Evolutionary conservation across 2,113 vertebrate species (phyloP).

Genomic region (Melozone crissalis): DNA sequence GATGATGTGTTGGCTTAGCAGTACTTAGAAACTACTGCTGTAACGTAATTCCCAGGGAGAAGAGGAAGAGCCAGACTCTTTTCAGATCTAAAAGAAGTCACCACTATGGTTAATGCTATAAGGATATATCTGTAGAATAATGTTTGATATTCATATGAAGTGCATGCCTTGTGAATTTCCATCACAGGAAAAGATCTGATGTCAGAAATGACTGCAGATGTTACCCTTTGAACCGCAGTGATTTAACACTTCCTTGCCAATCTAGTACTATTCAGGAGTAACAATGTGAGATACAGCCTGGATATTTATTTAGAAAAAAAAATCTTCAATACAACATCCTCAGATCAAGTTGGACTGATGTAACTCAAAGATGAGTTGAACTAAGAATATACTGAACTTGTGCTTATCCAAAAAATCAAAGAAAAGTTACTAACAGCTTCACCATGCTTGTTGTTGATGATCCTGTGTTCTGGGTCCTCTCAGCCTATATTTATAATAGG

Average conservation of each 20-base stretch:
- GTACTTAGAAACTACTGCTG: background rate
- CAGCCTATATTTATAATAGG: background rate
- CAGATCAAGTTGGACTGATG: background rate
- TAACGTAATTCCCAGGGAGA: background rate
- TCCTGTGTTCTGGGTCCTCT: background rate
- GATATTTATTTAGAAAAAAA: background rate
- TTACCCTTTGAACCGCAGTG: background rate
- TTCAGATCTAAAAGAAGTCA: background rate
- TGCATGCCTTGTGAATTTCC: background rate
- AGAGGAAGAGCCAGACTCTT: background rate
- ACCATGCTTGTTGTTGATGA: background rate
- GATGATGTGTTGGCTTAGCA: background rate
- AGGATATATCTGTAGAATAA: background rate
- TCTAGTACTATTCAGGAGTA: background rate
- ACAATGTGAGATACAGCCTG: background rate
- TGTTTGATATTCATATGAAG: background rate
- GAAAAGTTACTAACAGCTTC: background rate
- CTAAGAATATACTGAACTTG: background rate
- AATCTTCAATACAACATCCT: background rate
- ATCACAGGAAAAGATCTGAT: slow-evolving; percentile 10
- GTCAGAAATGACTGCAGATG: background rate
- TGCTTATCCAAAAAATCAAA: background rate
- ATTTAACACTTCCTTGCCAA: slow-evolving; percentile 23
- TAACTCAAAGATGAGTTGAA: background rate
- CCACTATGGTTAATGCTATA: background rate